phyloP scores from a whole-genome alignment of 2,888 invertebrate species.

The Candidula unifasciata region DNA sequence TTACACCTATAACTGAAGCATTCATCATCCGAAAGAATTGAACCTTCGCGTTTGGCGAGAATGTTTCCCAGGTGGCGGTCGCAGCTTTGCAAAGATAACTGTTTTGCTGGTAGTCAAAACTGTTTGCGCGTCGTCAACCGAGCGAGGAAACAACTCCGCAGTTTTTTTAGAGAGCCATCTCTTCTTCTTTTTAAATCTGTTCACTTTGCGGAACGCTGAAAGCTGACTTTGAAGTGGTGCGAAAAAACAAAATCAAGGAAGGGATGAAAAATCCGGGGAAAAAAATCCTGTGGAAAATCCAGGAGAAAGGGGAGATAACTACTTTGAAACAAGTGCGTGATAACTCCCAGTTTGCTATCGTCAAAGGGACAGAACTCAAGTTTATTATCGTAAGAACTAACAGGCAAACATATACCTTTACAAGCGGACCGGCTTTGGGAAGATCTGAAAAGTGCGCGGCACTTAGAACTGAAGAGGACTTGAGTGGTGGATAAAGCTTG shows the following conservation, averaged over 20 bases:
- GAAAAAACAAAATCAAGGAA: not conserved
- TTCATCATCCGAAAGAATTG: not conserved
- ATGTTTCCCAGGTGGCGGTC: slow-evolving; percentile 35
- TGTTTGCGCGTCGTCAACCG: not conserved
- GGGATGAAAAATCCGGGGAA: no score
- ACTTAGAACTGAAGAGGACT: no score
- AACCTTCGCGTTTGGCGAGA: not conserved
- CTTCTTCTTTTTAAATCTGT: not conserved
- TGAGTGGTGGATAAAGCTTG: not conserved
- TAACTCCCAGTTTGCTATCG: not conserved
- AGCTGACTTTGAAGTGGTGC: slow-evolving; percentile 8
- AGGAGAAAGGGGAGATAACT: not conserved
- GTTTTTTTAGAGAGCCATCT: not conserved
- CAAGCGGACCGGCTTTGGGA: no score
- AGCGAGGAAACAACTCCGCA: not conserved
- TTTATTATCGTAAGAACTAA: slow-evolving; percentile 26
- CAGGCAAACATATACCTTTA: not conserved
- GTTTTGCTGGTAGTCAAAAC: slow-evolving; percentile 28
- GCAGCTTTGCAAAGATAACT: not conserved
- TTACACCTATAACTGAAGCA: not conserved
- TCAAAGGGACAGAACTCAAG: slow-evolving; percentile 19
- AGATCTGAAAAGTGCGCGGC: no score
- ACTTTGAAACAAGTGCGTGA: slow-evolving; percentile 21
- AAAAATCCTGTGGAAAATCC: no score
- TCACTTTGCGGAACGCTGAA: not conserved